Base-by-base conservation (phyloP, 1,140 invertebrate genomes). In the Augochlora pura region DNA sequence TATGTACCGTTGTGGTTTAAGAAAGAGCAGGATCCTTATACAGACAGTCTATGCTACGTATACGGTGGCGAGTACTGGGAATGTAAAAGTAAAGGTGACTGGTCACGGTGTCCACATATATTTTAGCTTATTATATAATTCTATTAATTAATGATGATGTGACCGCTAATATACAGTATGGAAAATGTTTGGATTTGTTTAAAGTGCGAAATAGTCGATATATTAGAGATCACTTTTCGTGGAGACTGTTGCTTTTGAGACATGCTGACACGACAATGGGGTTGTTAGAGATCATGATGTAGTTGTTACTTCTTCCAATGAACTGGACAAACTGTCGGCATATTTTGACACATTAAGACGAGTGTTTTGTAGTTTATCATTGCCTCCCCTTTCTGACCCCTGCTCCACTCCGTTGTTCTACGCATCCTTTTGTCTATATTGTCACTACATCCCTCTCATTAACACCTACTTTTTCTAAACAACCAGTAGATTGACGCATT, bases 1-100 rank as follows among this genome's bases (percentile, higher is more conserved):
- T 97, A 98, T 82, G 94, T 96, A 86, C 98, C 99, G 10, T 90
- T 96, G 57, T 99, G 99, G 99, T 99, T 99, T 93, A 95, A 93
- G 79, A 97, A 97, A 89, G 94, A 96, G 82, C 95, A 96, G 82
- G 97, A 98, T 91, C 94, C 95, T 49, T 94, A 94, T 52, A 97
- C 97, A 64, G 97, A 97, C 59, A 95, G 95, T 84, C 94, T 97
- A 76, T 96, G 97, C 76, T 98, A 99, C 90, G 93, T 97, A 65
- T 99, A 96, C 93, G 97, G 95, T 80, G 96, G 96, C 77, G 95
- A 96, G 85, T 99, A 99, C 93, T 99, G 99, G 99, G 94, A 97
- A 72, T 96, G 95, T 90, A 99, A 99, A 94, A 94, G 95, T 81
- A 96, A 94, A 80, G 95, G 96, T 89, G 96, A 99, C 92, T 99